Percentiles rank a stretch among this genome's conserved stretches.
phyloP scores from a whole-genome alignment of 1,140 invertebrate genomes.

The Pygmarrhopalites habei region DNA sequence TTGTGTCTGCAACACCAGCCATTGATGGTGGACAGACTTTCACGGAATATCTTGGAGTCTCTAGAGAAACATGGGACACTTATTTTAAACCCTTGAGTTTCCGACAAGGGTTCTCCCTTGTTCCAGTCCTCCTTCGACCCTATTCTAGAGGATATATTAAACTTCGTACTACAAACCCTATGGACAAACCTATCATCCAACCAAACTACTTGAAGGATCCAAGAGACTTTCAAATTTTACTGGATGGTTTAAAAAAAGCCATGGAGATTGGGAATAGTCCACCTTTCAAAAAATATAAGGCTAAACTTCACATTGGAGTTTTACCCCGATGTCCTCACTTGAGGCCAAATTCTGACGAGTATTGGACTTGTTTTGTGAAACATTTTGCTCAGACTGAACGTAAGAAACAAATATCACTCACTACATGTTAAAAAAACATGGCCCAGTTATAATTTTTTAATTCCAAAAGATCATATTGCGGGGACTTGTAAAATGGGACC shows the following conservation, averaged over 20 bases:
- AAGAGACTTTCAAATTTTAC: conserved; percentile 39
- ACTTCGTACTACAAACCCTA: conserved; percentile 49
- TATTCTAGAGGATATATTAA: conserved; percentile 50
- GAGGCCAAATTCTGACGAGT: conserved; percentile 20
- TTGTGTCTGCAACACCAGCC: conserved; percentile 24
- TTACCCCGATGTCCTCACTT: conserved; percentile 25
- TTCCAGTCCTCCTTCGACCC: conserved; percentile 41
- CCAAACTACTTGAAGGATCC: conserved; percentile 46
- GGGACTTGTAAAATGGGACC: conserved; percentile 75
- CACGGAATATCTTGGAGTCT: conserved; percentile 1
- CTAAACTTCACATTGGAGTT: conserved; percentile 48
- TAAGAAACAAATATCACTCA: too few relatives aligned
- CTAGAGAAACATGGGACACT: conserved; percentile 14
- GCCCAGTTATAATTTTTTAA: too few relatives aligned
- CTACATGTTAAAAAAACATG: too few relatives aligned
- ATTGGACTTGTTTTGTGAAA: conserved; percentile 41
- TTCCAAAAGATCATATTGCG: conserved; percentile 54
- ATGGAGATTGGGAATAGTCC: conserved; percentile 53
- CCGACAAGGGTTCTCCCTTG: conserved; percentile 35
- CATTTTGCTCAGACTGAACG: conserved; percentile 46
- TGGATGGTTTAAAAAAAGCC: conserved; percentile 57
- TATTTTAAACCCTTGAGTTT: conserved; percentile 40
- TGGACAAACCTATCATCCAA: conserved; percentile 49
- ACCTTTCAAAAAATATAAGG: conserved; percentile 52
- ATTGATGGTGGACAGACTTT: conserved; percentile 35